phyloP scores from a whole-genome alignment of 1,140 invertebrate genomes.

The Ladona fulva region DNA sequence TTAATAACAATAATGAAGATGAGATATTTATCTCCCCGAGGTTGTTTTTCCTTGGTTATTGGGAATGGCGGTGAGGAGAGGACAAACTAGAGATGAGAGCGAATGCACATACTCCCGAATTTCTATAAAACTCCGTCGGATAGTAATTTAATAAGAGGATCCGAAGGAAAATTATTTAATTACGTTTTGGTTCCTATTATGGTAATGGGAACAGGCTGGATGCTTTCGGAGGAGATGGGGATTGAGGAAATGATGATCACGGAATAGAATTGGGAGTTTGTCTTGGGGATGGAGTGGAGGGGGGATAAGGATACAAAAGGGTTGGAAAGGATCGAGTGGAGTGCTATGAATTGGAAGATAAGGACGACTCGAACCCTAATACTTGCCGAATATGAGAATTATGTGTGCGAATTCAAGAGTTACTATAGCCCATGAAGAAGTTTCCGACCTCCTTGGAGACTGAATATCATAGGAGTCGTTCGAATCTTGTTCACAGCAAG shows the following conservation, averaged over 20 bases:
- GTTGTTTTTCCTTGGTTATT: background rate
- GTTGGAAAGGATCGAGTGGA: no score
- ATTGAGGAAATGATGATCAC: background rate
- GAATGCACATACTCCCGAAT: background rate
- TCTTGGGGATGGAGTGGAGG: constrained; percentile 11
- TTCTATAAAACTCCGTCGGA: constrained; percentile 16
- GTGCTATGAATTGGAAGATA: no score
- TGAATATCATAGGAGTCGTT: no score
- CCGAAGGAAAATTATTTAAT: constrained; percentile 22
- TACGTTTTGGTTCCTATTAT: constrained; percentile 24
- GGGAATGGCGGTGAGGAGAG: background rate
- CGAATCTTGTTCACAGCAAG: no score
- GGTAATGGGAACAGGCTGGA: constrained; percentile 23
- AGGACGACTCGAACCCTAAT: no score
- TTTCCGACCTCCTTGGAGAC: no score
- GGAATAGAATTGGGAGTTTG: background rate
- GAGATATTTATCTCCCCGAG: constrained; percentile 23
- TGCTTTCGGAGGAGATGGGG: background rate
- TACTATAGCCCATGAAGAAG: no score
- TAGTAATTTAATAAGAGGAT: constrained; percentile 23
- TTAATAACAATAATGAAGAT: constrained; percentile 25
- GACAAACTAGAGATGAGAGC: background rate
- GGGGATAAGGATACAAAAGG: constrained; percentile 3
- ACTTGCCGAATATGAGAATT: no score
- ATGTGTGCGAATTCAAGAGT: no score